Evolutionary conservation across 2,797 vertebrate genomes (phyloP).

Genomic region (Poeciliopsis paucimaculata): DNA sequence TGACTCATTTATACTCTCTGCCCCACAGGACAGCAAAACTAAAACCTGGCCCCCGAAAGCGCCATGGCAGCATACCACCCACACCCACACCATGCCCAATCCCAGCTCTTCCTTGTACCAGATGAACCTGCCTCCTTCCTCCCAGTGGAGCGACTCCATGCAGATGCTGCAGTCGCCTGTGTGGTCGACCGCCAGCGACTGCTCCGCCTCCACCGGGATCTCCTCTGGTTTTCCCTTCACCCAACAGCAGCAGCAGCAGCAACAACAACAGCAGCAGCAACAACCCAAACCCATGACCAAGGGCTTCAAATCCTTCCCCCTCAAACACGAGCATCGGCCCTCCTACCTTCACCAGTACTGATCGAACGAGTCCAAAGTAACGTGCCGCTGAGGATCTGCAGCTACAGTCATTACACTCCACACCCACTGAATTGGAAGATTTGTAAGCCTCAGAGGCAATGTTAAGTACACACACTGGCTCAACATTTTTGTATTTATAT

Average conservation of each 20-base stretch:
- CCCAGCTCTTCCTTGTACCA: constrained; percentile 91
- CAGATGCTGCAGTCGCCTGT: constrained; percentile 95
- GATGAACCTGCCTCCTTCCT: constrained; percentile 88
- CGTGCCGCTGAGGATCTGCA: constrained; percentile 37
- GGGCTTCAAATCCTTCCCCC: constrained; percentile 97
- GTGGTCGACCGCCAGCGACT: constrained; percentile 92
- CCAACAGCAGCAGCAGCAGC: constrained; percentile 83
- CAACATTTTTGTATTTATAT: constrained; percentile 71
- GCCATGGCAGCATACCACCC: constrained; percentile 93
- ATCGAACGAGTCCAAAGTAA: constrained; percentile 48
- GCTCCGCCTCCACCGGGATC: constrained; percentile 82
- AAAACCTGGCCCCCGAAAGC: constrained; percentile 99
- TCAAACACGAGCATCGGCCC: constrained; percentile 94
- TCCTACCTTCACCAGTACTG: constrained; percentile 98
- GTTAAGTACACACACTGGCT: constrained; percentile 70
- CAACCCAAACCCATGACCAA: constrained; percentile 92
- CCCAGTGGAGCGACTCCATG: constrained; percentile 96
- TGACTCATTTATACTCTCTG: not conserved
- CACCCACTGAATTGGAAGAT: constrained; percentile 63
- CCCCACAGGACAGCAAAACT: constrained; percentile 94
- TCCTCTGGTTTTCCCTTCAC: constrained; percentile 87
- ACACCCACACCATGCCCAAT: constrained; percentile 87
- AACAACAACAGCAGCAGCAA: constrained; percentile 76
- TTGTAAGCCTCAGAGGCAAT: constrained; percentile 49
- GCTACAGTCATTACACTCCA: constrained; percentile 49